Evolutionary conservation across 2,888 invertebrate genomes (phyloP), one percentile per base, ranked within the genome.

Genomic region (Aspidapion aeneum): DNA sequence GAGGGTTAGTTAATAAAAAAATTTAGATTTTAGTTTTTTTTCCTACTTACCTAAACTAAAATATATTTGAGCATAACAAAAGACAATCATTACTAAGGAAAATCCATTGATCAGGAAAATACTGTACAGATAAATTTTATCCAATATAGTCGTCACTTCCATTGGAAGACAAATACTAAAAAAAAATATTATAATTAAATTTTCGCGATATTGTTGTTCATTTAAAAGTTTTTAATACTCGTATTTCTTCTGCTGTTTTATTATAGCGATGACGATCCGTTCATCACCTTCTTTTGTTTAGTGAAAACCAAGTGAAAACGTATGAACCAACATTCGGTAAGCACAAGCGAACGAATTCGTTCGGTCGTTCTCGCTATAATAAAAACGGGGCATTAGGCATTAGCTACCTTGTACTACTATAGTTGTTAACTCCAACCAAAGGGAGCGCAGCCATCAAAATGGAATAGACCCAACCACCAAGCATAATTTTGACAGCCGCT

Each of bases 51-150:
- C 35, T 65, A 94, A 81, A 57, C 93, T 91, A 64, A 90, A 83
- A 79, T 94, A 95, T 77, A 95, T 94, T 79, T 91, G 91, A 2
- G 87, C 87, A 80, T 95, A 95, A 77, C 94, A 94, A 64, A 89
- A 84, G 2, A 92, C 90, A 68, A 96, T 94, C 1, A 92, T 85
- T 2, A 89, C 82, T 83, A 96, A 95, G 0, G 94, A 93, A 7
- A 90, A 74, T 0, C 91, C 90, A 74, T 91, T 94, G 60, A 91
- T 85, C 60, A 89, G 79, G 66, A 96, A 86, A 51, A 95, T 82
- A 1, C 86, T 82, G 21, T 89, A 85, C 72, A 95, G 84, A 75
- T 93, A 95, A 1, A 87, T 85, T 18, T 87, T 85, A 71, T 94
- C 94, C 1, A 84, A 84, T 0, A 85, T 75, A 63, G 86, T 85